Conservation (phyloP, 2,797 vertebrate species). For the Gobionotothen gibberifrons region DNA sequence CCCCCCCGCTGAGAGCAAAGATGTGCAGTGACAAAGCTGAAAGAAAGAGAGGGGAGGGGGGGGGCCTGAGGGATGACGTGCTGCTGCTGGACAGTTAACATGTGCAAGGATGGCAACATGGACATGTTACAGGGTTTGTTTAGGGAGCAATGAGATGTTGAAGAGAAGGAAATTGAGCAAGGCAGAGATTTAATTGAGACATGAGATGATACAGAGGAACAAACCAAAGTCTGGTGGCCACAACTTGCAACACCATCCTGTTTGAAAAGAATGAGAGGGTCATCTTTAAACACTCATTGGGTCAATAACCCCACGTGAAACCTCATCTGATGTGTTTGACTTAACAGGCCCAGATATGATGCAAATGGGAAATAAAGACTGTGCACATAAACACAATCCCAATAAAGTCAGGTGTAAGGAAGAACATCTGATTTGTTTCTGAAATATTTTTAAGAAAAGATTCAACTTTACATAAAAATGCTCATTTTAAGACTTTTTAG, state of each 20-base stretch:
- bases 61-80: conserved; percentile 20
- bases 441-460: no score
- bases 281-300: not conserved
- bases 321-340: not conserved
- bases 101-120: not conserved
- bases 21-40: conserved; percentile 76
- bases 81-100: conserved; percentile 22
- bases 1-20: conserved; percentile 77
- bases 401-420: not conserved
- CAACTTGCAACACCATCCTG: not conserved
- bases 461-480: no score
- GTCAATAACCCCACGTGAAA: not conserved
- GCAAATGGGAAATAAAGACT: not conserved
- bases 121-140: not conserved
- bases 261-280: not conserved
- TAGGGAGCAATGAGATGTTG: not conserved
- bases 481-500: no score
- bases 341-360: not conserved
- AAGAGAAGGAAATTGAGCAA: not conserved
- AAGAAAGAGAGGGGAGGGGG: conserved; percentile 41
- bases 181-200: not conserved
- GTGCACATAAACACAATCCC: not conserved
- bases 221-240: not conserved
- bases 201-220: not conserved
- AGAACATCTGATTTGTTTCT: no score